Evolutionary conservation across 2,113 vertebrate genomes (phyloP), one percentile per base, ranked within the genome.

Genomic region (Eonycteris spelaea): DNA sequence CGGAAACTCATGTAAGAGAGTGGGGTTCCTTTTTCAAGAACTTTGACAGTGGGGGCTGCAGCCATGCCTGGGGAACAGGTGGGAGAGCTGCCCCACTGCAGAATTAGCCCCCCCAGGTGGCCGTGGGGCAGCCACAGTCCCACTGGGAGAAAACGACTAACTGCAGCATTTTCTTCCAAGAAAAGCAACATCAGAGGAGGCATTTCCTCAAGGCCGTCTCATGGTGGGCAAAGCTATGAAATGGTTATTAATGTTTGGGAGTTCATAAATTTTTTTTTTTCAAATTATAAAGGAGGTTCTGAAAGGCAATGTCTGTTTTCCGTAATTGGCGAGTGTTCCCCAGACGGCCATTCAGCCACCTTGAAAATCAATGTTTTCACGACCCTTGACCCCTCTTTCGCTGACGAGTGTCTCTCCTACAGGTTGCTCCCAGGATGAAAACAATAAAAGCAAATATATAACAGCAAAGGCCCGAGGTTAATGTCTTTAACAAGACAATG

Each of bases 311-410:
- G 98, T 98, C 98, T 99, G 98, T 98, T 98, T 98, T 97, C 98
- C 98, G 98, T 98, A 98, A 98, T 98, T 97, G 98, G 96, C 48
- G 95, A 33, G 91, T 13, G 97, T 80, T 98, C 98, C 98, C 98
- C 97, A 98, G 98, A 97, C 97, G 97, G 98, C 98, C 95, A 73
- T 90, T 97, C 98, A 97, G 98, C 98, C 98, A 99, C 99, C 98
- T 99, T 98, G 98, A 98, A 98, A 98, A 98, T 98, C 98, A 98
- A 97, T 99, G 98, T 99, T 99, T 99, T 98, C 97, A 98, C 98
- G 99, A 98, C 98, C 98, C 98, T 40, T 98, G 98, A 99, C 98
- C 98, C 95, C 98, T 93, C 95, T 96, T 96, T 98, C 97, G 95
- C 98, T 97, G 97, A 97, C 97, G 97, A 98, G 97, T 97, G 97